Base-by-base conservation (phyloP, 2,797 vertebrate species). In the Danio choprae region DNA sequence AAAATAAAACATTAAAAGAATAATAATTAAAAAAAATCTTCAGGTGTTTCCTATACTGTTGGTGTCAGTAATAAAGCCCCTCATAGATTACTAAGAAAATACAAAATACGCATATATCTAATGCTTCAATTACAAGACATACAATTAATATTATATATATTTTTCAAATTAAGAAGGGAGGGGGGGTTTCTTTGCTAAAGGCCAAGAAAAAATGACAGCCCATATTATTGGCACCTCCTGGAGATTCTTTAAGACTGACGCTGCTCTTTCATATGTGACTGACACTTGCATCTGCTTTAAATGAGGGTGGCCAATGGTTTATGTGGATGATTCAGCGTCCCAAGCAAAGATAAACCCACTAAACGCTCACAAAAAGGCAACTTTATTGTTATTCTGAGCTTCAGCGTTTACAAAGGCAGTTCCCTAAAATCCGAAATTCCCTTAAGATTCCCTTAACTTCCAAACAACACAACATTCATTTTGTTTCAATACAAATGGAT, bases 271-370 rank as follows among this genome's bases (percentile, higher is more conserved):
- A 58, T 4, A 18, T 38, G 7, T 29, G 38, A 43, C 12, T 73
- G 55, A 69, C 74, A 69, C 40, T 44, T 12, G 46, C 36, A 29
- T 63, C 22, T 74, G 40, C 59, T 53, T 46, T n/a, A 41, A 58
- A 1, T 58, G 41, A 40, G 6, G 12, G 40, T 58, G 12, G 40
- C 11, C 12, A 18, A 16, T 40, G 15, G 12, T 69, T 55, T 9
- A 69, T 8, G 50, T 58, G 48, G 9, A 36, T 20, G 8, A 77
- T 20, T 63, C 64, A 41, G 2, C 40, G 4, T 56, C 38, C 22
- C 2, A 65, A 58, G 16, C 56, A 18, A 77, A n/a, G 43, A 51
- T 67, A 60, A 70, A 55, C 18, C 55, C 48, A 29, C 53, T 41
- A 80, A 38, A 75, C 22, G 8, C 4, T 71, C 29, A 50, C 44